A percentile compares a stretch with the other conserved stretches of the same genome.
Evolutionary conservation across 2,888 invertebrate genomes (phyloP).

Genomic region (Corythucha ciliata): DNA sequence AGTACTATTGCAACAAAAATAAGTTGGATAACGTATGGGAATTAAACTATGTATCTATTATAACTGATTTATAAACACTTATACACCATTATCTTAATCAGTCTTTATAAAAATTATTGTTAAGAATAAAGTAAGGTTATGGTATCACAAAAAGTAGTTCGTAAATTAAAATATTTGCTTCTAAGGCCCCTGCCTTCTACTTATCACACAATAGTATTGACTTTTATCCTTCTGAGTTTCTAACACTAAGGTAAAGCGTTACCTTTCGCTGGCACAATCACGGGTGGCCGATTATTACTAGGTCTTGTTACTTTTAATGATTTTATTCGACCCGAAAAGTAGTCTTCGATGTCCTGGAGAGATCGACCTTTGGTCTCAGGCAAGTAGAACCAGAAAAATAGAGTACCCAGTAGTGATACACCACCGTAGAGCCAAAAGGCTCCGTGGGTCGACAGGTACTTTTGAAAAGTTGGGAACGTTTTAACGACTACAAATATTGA

Average conservation of each 20-base stretch:
- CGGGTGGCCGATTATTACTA: slow-evolving; percentile 23
- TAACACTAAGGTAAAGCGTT: slow-evolving; percentile 30
- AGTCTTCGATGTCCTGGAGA: slow-evolving; percentile 61
- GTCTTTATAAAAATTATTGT: no score
- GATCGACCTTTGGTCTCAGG: slow-evolving; percentile 60
- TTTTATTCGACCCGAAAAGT: slow-evolving; percentile 54
- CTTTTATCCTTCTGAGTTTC: no score
- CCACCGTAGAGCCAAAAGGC: slow-evolving; percentile 53
- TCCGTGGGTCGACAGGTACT: slow-evolving; percentile 48
- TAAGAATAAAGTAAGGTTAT: no score
- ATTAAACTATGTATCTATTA: no score
- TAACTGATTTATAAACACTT: no score
- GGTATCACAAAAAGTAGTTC: no score
- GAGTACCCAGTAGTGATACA: slow-evolving; percentile 49
- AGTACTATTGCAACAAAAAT: no score
- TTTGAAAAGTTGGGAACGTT: slow-evolving; percentile 51
- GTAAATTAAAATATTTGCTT: no score
- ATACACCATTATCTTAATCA: no score
- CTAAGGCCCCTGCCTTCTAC: no score
- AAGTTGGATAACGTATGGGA: no score
- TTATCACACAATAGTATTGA: no score
- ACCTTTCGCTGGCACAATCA: slow-evolving; percentile 29
- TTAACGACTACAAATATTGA: slow-evolving; percentile 60
- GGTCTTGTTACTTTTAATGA: slow-evolving; percentile 39
- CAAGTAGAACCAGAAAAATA: slow-evolving; percentile 55